Evolutionary conservation across 2,113 vertebrate genomes (phyloP).

Genomic region (Neogobius melanostomus): DNA sequence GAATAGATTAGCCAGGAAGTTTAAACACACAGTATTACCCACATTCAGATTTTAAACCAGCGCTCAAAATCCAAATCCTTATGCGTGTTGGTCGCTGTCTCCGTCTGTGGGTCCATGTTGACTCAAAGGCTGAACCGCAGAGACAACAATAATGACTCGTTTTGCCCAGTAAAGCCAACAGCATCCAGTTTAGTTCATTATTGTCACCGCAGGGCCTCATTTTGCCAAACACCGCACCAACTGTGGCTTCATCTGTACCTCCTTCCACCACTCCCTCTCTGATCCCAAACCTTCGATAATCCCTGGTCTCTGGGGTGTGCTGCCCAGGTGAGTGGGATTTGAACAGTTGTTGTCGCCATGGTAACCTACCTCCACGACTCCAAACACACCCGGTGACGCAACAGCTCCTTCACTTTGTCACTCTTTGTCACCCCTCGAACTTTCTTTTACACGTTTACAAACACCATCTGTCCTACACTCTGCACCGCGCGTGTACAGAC

Average conservation of each 20-base stretch:
- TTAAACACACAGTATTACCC: too few relatives aligned
- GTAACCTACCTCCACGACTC: constrained; percentile 40
- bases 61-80: background rate
- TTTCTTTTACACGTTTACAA: constrained; percentile 8
- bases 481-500: constrained; percentile 3
- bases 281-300: constrained; percentile 28
- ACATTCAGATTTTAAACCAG: background rate
- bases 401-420: background rate
- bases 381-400: constrained; percentile 48
- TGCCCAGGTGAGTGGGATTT: constrained; percentile 49
- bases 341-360: constrained; percentile 50
- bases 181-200: constrained; percentile 49
- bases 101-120: constrained; percentile 3
- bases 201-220: constrained; percentile 36
- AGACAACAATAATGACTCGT: constrained; percentile 26
- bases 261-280: constrained; percentile 7
- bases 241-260: constrained; percentile 65
- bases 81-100: background rate
- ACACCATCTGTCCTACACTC: constrained; percentile 25
- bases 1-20: too few relatives aligned
- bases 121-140: background rate
- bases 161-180: constrained; percentile 34
- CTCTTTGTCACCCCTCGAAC: background rate
- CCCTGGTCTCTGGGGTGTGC: constrained; percentile 21
- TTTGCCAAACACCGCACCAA: constrained; percentile 63